Evolutionary conservation across 2,888 invertebrate species (phyloP).

Genomic region (Hermaeophaga mercurialis): DNA sequence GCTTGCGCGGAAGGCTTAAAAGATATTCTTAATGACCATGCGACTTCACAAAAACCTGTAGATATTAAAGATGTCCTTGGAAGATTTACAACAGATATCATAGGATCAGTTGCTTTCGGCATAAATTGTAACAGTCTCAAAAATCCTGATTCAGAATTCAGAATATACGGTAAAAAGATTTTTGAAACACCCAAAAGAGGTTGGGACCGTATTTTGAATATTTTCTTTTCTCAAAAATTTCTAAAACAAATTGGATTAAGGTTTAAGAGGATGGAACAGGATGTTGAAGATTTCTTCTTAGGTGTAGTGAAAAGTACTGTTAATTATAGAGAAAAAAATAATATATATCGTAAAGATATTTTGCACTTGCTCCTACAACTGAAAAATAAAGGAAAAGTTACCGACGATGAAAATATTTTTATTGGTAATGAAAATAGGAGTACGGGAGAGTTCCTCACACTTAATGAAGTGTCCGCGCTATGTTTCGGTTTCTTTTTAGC

Average conservation of each 20-base stretch:
- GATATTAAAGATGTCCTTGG: conserved; percentile 59
- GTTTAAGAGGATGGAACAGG: conserved; percentile 38
- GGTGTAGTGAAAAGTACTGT: conserved; percentile 56
- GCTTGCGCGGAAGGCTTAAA: conserved; percentile 61
- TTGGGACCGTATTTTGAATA: conserved; percentile 13
- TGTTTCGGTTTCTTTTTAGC: conserved; percentile 42
- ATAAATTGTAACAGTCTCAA: conserved; percentile 63
- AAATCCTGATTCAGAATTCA: conserved; percentile 59
- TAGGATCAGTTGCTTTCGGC: conserved; percentile 65
- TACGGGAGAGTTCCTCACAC: conserved; percentile 7
- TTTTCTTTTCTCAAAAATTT: conserved; percentile 35
- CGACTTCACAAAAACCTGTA: conserved; percentile 46
- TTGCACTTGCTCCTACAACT: conserved; percentile 61
- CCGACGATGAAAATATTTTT: conserved; percentile 47
- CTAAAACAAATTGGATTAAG: conserved; percentile 37
- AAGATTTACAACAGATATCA: conserved; percentile 64
- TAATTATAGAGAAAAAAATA: conserved; percentile 56
- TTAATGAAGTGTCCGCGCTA: conserved; percentile 33
- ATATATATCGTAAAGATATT: conserved; percentile 61
- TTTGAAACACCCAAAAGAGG: conserved; percentile 31
- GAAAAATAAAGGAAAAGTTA: conserved; percentile 52
- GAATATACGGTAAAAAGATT: conserved; percentile 36
- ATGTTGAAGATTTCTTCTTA: conserved; percentile 56
- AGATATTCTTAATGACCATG: conserved; percentile 54
- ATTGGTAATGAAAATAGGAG: conserved; percentile 22